Base-by-base conservation (phyloP, 2,888 invertebrate genomes). In the Rhaphigaster nebulosa region DNA sequence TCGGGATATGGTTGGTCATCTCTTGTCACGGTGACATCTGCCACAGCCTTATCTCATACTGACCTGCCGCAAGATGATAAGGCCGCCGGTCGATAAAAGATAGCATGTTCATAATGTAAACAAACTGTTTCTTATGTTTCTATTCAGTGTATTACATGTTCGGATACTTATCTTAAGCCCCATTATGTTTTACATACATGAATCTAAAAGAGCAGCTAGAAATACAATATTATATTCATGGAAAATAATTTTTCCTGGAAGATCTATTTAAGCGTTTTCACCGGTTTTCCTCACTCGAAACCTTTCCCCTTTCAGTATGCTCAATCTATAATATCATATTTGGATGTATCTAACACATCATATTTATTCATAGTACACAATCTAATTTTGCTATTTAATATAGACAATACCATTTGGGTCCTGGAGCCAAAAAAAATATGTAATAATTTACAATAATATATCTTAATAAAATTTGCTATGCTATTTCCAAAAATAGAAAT, bases 61-160 rank as follows among this genome's bases (percentile, higher is more conserved):
- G 70, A 76, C 70, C 70, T 76, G 70, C 70, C 70, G 38, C 70
- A 76, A 20, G 34, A 23, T 38, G 70, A 76, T 76, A 76, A 76
- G 70, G 34, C 34, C 18, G 70, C 3, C 34, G 38, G 13, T 76
- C 70, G 70, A 76, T 76, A 76, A 20, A 1, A 38, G 38, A 76
- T 76, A 76, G 2, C 70, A 76, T 76, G 70, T 34, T 38, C 38
- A 6, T 76, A 76, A 76, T 76, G 70, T 76, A 76, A 76, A 76
- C 70, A 76, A 76, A 76, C 70, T 38, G 34, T 0, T 38, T 76
- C 34, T 76, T 34, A 34, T 65, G 65, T 65, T 65, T 65, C 65
- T 76, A 23, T 70, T 70, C 18, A 70, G 18, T 34, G 4, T 18
- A 34, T 29, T 34, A 34, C 70, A 3, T 26, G 26, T 56, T 65